These are phyloP conservation scores for Tupiocoris notatus DNA, from an alignment of 2,888 invertebrate genomes.

Conservation along the genomic window DNA sequence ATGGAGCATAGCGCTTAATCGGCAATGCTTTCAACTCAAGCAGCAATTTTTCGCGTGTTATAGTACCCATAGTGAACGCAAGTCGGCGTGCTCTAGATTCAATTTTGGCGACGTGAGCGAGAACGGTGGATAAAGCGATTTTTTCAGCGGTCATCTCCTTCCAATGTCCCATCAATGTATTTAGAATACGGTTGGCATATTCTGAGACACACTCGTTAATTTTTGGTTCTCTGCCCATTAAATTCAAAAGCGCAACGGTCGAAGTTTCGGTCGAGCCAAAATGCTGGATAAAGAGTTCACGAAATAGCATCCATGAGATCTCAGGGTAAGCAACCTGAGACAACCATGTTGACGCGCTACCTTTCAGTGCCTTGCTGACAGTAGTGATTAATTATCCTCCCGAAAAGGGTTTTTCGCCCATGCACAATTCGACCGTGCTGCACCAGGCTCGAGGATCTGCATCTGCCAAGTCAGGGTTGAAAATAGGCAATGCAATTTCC, in stretches of 20 bases:
- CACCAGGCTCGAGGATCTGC: background rate
- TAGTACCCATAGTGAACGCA: background rate
- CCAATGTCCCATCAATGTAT: background rate
- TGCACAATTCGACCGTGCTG: background rate
- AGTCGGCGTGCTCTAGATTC: background rate
- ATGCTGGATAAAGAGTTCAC: background rate
- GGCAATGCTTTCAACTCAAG: background rate
- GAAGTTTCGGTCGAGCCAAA: background rate
- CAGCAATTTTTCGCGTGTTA: background rate
- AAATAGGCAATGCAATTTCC: too few relatives aligned
- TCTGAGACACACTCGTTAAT: background rate
- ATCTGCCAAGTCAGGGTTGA: background rate
- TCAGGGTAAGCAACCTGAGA: background rate
- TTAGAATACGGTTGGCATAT: background rate
- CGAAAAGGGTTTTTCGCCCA: background rate
- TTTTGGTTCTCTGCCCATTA: background rate
- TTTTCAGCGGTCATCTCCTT: background rate
- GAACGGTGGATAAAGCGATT: conserved; percentile 2
- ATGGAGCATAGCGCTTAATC: too few relatives aligned
- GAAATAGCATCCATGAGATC: conserved; percentile 2
- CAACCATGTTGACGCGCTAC: conserved; percentile 1
- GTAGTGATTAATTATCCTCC: conserved; percentile 3
- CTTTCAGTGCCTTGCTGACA: conserved; percentile 2
- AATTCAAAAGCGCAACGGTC: background rate
- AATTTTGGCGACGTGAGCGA: conserved; percentile 9